Percentiles rank a stretch among this genome's conserved stretches.
Evolutionary conservation across 1,140 invertebrate species (phyloP).

Genomic region (Monochamus saltuarius): DNA sequence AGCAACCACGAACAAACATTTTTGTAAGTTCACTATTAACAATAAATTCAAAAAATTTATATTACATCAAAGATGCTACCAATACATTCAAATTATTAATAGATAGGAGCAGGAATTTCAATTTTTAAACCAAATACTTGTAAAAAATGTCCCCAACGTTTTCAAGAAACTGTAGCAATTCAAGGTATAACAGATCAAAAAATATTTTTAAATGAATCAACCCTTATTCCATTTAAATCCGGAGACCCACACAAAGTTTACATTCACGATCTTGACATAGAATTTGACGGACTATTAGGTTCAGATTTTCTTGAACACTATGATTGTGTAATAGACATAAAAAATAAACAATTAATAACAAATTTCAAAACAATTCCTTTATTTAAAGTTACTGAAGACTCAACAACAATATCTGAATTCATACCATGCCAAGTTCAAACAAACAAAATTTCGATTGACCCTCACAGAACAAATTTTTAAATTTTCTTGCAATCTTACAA

Average conservation of each 20-base stretch:
- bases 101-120: constrained; percentile 18
- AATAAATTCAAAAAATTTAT: constrained; percentile 19
- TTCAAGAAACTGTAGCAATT: neutral
- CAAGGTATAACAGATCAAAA: neutral
- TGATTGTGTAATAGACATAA: neutral
- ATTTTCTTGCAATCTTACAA: too few species aligned
- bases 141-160: constrained; percentile 13
- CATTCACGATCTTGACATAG: constrained; percentile 4
- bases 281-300: constrained; percentile 4
- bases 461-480: too few species aligned
- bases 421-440: too few species aligned
- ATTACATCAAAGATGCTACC: constrained; percentile 19
- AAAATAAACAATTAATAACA: neutral
- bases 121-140: constrained; percentile 22
- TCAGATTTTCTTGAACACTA: constrained; percentile 5
- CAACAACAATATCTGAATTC: too few species aligned
- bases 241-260: constrained; percentile 3
- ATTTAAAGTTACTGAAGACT: neutral
- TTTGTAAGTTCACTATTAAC: neutral
- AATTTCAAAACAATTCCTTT: constrained; percentile 3
- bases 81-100: constrained; percentile 24
- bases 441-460: too few species aligned
- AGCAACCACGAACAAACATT: neutral
- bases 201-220: neutral
- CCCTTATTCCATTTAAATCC: neutral